Evolutionary conservation across 2,888 invertebrate species (phyloP), one percentile per base, ranked within the genome.

Genomic region (Latheticus oryzae): DNA sequence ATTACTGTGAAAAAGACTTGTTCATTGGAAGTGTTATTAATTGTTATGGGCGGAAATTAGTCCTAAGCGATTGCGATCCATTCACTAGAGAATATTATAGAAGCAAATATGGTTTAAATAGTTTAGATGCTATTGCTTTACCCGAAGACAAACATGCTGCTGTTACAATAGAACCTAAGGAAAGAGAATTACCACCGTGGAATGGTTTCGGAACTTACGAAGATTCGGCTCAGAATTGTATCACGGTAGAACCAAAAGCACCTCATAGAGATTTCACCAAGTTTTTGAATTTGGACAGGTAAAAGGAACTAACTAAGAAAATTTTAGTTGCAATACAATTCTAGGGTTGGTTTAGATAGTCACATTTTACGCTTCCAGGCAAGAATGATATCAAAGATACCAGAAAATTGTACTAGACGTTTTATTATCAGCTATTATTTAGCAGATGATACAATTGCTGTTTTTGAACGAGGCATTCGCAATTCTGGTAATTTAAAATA

Each of bases 201-300:
- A 95, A 95, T 73, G 95, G 95, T 1, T 94, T 88, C 78, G 96
- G 96, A 0, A 86, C 88, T 0, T 90, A 92, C 72, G 93, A 93
- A 59, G 95, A 96, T 74, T 95, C 95, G 0, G 90, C 93, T 4
- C 89, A 89, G 64, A 95, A 94, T 73, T 95, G 95, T 72, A 84
- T 87, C 38, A 87, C 88, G 0, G 86, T 95, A 0, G 85, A 90
- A 65, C 91, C 92, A 0, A 90, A 90, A 73, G 81, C 91, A 1
- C 91, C 91, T 0, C 85, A 87, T 65, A 81, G 83, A 4, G 90
- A 94, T 76, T 90, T 93, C 67, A 84, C 88, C 52, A 93, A 93
- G 75, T 92, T 93, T 71, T 82, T 93, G 52, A 82, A 87, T 72
- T 87, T 89, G 66, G 95, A 94, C 77, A 87, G 87, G 85, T n/a